These are phyloP conservation scores for Amblyopsis rosae DNA, from an alignment of 2,113 vertebrate genomes.

Conservation along the genomic window DNA sequence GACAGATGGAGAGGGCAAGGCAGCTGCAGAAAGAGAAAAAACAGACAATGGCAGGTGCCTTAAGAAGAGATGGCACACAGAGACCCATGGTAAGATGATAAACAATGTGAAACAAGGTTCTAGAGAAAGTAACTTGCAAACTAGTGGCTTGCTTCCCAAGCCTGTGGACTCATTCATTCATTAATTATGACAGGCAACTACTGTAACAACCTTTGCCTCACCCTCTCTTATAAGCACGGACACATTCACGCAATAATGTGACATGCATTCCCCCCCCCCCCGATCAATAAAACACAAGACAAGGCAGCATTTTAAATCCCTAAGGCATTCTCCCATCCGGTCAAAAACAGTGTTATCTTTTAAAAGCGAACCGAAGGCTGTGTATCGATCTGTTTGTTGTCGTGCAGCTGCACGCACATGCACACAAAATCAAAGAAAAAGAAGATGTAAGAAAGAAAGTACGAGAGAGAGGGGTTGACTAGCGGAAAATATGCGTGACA, in stretches of 20 bases:
- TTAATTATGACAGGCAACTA: no score
- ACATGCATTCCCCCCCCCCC: no score
- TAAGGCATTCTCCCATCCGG: slow-evolving; percentile 14
- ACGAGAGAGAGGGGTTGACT: no score
- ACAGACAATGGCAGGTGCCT: background rate
- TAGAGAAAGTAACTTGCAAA: background rate
- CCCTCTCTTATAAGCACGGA: background rate
- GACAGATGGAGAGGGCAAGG: background rate
- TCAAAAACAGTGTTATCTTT: slow-evolving; percentile 45
- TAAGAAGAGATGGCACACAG: background rate
- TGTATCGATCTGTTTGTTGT: slow-evolving; percentile 55
- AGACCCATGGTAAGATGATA: background rate
- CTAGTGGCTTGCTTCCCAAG: background rate
- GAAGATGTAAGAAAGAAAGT: no score
- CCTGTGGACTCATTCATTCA: background rate
- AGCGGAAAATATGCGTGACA: no score
- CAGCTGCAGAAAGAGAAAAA: background rate
- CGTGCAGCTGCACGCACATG: slow-evolving; percentile 26
- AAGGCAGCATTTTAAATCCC: background rate
- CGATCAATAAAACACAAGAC: slow-evolving; percentile 43
- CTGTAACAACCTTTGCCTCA: background rate
- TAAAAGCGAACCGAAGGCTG: slow-evolving; percentile 37
- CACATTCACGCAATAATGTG: background rate
- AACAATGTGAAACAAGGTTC: background rate
- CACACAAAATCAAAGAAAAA: background rate